These are phyloP conservation scores for Heptranchias perlo DNA, from an alignment of 2,113 vertebrate genomes.

Conservation along the genomic window DNA sequence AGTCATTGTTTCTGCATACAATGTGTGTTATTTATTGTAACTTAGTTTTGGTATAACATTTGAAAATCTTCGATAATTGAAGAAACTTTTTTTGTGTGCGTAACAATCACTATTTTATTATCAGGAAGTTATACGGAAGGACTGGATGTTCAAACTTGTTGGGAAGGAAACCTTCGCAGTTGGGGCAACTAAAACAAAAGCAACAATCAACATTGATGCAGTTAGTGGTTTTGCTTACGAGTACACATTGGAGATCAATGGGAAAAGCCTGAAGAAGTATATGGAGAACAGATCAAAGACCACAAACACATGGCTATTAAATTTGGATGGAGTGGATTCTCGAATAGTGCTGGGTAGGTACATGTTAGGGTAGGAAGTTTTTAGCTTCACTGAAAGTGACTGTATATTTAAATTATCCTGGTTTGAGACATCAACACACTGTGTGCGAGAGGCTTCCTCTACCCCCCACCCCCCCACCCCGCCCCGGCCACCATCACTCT, in stretches of 20 bases:
- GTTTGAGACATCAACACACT: not conserved
- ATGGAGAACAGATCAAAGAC: slow-evolving; percentile 92
- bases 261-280: slow-evolving; percentile 92
- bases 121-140: slow-evolving; percentile 82
- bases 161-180: slow-evolving; percentile 91
- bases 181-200: slow-evolving; percentile 78
- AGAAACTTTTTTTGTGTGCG: not conserved
- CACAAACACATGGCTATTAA: slow-evolving; percentile 88
- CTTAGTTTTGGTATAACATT: not conserved
- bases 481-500: too few relatives aligned
- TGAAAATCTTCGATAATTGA: not conserved
- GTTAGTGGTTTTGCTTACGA: slow-evolving; percentile 90
- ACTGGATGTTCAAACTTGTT: slow-evolving; percentile 99
- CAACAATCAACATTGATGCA: slow-evolving; percentile 93
- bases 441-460: not conserved
- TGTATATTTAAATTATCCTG: not conserved
- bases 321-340: slow-evolving; percentile 75
- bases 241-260: slow-evolving; percentile 93
- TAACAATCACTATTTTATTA: slow-evolving; percentile 10
- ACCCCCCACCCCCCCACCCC: too few relatives aligned
- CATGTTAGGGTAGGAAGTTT: not conserved
- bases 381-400: not conserved
- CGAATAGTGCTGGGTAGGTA: slow-evolving; percentile 87
- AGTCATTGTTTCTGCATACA: not conserved
- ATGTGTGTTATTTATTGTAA: not conserved